Conservation (phyloP, 2,113 vertebrate species). For the Dromaius novaehollandiae region DNA sequence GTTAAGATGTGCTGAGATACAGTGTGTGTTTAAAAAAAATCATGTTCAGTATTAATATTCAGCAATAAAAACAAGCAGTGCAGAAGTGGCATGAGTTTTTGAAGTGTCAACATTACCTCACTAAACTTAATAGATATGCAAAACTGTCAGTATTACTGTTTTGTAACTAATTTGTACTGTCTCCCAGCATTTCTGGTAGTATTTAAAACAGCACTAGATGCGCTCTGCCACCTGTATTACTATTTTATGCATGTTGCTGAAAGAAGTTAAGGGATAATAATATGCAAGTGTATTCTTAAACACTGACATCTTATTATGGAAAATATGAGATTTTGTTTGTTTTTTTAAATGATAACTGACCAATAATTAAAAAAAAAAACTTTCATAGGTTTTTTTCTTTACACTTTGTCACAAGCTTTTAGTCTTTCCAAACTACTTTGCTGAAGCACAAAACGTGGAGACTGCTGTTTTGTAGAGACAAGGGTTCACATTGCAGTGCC, state of each 20-base stretch:
- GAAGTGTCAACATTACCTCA: conserved; percentile 79
- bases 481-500: neutral
- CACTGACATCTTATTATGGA: conserved; percentile 53
- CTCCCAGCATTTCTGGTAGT: conserved; percentile 69
- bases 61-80: conserved; percentile 78
- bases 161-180: conserved; percentile 71
- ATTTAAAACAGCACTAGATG: conserved; percentile 31
- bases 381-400: conserved; percentile 20
- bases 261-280: conserved; percentile 55
- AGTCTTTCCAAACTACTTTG: conserved; percentile 51
- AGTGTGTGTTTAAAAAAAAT: conserved; percentile 10
- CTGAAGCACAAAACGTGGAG: conserved; percentile 63
- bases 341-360: conserved; percentile 44
- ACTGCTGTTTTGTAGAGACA: neutral
- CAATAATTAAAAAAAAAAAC: conserved; percentile 42
- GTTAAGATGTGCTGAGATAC: conserved; percentile 39
- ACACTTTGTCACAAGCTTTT: conserved; percentile 62
- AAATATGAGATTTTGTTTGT: conserved; percentile 11
- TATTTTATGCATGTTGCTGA: conserved; percentile 52
- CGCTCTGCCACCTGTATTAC: conserved; percentile 39
- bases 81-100: conserved; percentile 53
- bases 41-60: conserved; percentile 54
- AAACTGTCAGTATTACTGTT: conserved; percentile 64
- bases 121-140: conserved; percentile 79
- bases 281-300: conserved; percentile 69